A percentile compares a stretch with the other conserved stretches of the same genome.
These are phyloP conservation scores for Melikaiella ostensackeni DNA, from an alignment of 2,888 invertebrate genomes.

Conservation along the genomic window DNA sequence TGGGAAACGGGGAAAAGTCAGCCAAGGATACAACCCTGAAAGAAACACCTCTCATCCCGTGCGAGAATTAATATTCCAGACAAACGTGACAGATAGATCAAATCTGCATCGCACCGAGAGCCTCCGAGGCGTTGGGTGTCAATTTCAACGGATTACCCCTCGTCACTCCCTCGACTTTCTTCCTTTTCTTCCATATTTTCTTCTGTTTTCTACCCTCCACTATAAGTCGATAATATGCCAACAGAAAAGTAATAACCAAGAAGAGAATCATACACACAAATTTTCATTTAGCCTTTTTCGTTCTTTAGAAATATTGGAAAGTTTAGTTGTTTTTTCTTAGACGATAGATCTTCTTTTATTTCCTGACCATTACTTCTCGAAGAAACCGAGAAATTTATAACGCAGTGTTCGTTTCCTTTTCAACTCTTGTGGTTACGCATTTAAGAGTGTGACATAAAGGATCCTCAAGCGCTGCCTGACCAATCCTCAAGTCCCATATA, in stretches of 20 bases:
- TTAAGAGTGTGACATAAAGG: slow-evolving; percentile 61
- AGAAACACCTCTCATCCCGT: slow-evolving; percentile 61
- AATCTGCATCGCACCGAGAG: slow-evolving; percentile 73
- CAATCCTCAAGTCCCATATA: slow-evolving; percentile 59
- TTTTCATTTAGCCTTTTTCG: background rate
- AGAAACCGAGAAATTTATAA: slow-evolving; percentile 49
- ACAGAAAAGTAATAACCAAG: slow-evolving; percentile 7
- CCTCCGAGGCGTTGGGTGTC: slow-evolving; percentile 63
- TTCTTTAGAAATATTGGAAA: background rate
- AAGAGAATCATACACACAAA: background rate
- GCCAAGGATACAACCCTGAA: slow-evolving; percentile 69
- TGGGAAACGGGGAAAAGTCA: slow-evolving; percentile 51
- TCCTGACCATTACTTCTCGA: slow-evolving; percentile 30
- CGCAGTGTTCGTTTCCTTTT: slow-evolving; percentile 37
- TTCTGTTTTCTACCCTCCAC: background rate
- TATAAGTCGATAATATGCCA: slow-evolving; percentile 11
- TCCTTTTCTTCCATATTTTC: background rate
- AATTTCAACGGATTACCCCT: slow-evolving; percentile 74
- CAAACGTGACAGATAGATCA: slow-evolving; percentile 76
- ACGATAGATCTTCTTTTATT: slow-evolving; percentile 24
- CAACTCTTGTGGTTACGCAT: slow-evolving; percentile 63
- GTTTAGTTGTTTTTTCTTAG: background rate
- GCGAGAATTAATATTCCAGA: slow-evolving; percentile 75
- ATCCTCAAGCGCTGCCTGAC: slow-evolving; percentile 60
- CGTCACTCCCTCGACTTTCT: slow-evolving; percentile 55